Evolutionary conservation across 2,888 invertebrate genomes (phyloP), one percentile per base, ranked within the genome.

Genomic region (Drosophila meridionalis): DNA sequence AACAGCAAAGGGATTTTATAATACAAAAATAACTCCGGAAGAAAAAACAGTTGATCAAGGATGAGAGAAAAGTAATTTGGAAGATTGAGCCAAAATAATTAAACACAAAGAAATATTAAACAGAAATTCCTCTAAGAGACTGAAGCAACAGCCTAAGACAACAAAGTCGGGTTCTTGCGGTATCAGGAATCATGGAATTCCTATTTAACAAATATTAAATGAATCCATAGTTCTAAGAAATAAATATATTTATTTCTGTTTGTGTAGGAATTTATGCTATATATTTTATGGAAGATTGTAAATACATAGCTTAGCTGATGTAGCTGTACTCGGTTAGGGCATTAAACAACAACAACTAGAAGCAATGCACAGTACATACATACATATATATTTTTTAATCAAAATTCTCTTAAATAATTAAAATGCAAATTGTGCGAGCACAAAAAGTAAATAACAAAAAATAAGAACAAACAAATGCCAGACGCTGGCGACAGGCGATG

Each of bases 341-440:
- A 57, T 32, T 40, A 9, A 26, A 30, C 20, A 64, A 34, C 9
- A 53, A 55, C 28, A 67, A 47, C 48, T 28, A 65, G 55, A 28
- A 50, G 55, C 55, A 55, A 76, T 77, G 79, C 78, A 80, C 20
- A 36, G 8, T 26, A 28, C 48, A 38, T n/a, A 28, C 48, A 38
- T n/a, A 36, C 7, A 45, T 48, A 58, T 78, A 82, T 82, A 87
- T 90, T 86, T 91, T 91, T 91, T 92, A 92, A 92, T 92, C 91
- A 92, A 91, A 91, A 92, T 92, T 91, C 90, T 91, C 86, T 90
- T 91, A 89, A 91, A 92, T 92, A 92, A 92, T 91, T 91, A 90
- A 92, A 91, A 92, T 91, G 87, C 83, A 91, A 91, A 91, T 90
- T 91, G 88, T 82, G 84, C 68, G 89, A 85, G 76, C 70, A 85